Base-by-base conservation (phyloP, 2,797 vertebrate genomes). In the Halcyon chelicuti region DNA sequence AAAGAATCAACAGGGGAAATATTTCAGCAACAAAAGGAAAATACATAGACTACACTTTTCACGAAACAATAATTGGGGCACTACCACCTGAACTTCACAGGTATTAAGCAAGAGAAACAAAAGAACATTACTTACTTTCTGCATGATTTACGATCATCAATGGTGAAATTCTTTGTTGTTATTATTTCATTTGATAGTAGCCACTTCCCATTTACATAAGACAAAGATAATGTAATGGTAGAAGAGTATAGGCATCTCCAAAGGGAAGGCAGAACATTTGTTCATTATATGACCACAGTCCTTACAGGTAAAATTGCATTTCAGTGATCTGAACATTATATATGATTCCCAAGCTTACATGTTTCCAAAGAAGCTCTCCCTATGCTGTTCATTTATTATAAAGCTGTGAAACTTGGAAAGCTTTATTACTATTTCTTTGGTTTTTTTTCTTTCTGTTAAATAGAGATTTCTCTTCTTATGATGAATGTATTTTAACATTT, bases 71-170 rank as follows among this genome's bases (percentile, higher is more conserved):
- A 25, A 84, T 76, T 84, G 35, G 14, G 51, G 12, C 16, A 88
- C 21, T 70, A 62, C 19, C 21, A 82, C 60, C 22, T 79, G 83
- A 93, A 86, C 67, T 92, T 95, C 86, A 74, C 1, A 14, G 46
- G 62, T 91, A 95, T 84, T 81, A 92, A 94, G 13, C 10, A 78
- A 76, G 82, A 85, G 82, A 88, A 81, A 71, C 54, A 79, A 58
- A 31, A 88, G 13, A 62, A 42, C 10, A 74, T 68, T 86, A 44
- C 15, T 26, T 86, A 78, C 47, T 75, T 58, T 95, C 76, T 91
- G 51, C n/a, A 79, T 94, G 77, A 92, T 74, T 97, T 96, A 74
- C 42, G 42, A 55, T 87, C 58, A 82, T 7, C 23, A 88, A 2
- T 22, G 76, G 62, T 57, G 58, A 79, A 90, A 86, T 84, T 81